phyloP scores from a whole-genome alignment of 92 coral and sea anemone species.

The Heliopora coerulea region DNA sequence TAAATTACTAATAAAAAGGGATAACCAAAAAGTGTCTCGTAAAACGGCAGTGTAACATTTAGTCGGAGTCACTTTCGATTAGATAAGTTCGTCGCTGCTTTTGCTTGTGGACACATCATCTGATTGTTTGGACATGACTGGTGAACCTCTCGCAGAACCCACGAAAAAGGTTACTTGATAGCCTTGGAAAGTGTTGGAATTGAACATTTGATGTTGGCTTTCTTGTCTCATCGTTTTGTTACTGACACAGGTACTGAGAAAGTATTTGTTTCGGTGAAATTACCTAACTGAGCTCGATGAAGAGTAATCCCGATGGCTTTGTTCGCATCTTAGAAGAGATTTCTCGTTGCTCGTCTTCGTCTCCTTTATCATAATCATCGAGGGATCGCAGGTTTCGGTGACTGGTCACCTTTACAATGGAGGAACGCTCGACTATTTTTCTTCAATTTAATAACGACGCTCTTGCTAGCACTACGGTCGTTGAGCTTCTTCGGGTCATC shows the following conservation, averaged over 20 bases:
- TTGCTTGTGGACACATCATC: too few species aligned
- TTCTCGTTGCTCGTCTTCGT: constrained; percentile 43
- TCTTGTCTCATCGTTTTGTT: neutral
- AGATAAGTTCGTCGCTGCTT: too few species aligned
- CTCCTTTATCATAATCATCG: constrained; percentile 48
- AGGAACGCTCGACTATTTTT: constrained; percentile 44
- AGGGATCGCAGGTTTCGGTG: constrained; percentile 50
- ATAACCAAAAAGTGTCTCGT: too few species aligned
- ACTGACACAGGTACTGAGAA: too few species aligned
- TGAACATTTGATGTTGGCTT: constrained; percentile 28
- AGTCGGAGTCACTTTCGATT: too few species aligned
- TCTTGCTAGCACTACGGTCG: constrained; percentile 49
- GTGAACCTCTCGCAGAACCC: neutral
- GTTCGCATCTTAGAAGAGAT: constrained; percentile 17
- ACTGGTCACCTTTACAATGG: constrained; percentile 47
- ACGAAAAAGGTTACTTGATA: constrained; percentile 11
- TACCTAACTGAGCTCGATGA: too few species aligned
- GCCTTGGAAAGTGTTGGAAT: constrained; percentile 13
- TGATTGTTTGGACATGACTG: too few species aligned
- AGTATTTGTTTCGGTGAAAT: too few species aligned
- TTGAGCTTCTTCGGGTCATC: constrained; percentile 25
- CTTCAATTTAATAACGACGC: constrained; percentile 43
- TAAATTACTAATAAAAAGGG: neutral
- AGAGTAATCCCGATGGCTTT: too few species aligned
- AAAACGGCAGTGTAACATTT: too few species aligned